phyloP scores from a whole-genome alignment of 1,140 invertebrate genomes.

The Pachypsylla venusta region DNA sequence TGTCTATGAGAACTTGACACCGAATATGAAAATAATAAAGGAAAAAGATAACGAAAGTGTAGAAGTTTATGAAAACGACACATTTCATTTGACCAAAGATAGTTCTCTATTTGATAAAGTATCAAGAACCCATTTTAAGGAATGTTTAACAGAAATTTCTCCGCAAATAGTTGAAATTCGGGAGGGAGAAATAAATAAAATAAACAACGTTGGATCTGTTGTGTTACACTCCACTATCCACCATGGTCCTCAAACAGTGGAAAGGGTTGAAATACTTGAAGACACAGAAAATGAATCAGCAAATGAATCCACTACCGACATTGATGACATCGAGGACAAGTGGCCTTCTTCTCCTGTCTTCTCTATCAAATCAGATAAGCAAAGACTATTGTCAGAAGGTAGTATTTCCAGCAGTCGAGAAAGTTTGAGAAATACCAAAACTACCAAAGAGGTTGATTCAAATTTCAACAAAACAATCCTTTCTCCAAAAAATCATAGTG shows the following conservation, averaged over 20 bases:
- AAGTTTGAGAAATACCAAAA: background rate
- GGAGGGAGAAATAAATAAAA: background rate
- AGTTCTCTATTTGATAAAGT: conserved; percentile 54
- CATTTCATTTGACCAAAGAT: conserved; percentile 43
- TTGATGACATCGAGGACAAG: conserved; percentile 35
- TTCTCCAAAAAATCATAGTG: background rate
- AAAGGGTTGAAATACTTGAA: conserved; percentile 38
- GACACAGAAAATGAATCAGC: conserved; percentile 36
- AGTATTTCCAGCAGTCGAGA: background rate
- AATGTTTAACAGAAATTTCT: background rate
- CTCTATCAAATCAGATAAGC: background rate
- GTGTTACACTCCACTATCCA: conserved; percentile 25
- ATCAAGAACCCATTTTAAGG: conserved; percentile 31
- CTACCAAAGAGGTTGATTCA: background rate
- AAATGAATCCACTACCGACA: conserved; percentile 35
- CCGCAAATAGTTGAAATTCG: background rate
- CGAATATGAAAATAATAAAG: conserved; percentile 18
- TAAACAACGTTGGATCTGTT: background rate
- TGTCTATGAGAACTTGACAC: conserved; percentile 23
- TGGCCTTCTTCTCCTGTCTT: conserved; percentile 22
- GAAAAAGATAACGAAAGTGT: conserved; percentile 26
- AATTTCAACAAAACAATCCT: too few relatives aligned
- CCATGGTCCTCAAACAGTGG: conserved; percentile 30
- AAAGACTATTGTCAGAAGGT: background rate
- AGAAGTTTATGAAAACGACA: conserved; percentile 30